Evolutionary conservation across 2,113 vertebrate species (phyloP).

Genomic region (Irena cyanogastra): DNA sequence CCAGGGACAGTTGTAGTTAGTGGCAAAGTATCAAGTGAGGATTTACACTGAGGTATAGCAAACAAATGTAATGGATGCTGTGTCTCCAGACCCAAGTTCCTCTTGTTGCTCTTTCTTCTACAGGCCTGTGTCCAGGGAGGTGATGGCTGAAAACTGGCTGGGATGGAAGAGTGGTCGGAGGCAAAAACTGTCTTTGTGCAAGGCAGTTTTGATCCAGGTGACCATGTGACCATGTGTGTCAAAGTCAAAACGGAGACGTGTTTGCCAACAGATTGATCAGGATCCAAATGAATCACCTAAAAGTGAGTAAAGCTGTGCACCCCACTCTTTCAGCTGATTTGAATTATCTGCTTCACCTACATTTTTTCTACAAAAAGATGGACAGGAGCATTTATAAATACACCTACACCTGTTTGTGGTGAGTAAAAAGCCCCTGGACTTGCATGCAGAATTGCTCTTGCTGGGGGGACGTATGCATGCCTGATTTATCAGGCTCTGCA

Average conservation of each 20-base stretch:
- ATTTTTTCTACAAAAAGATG: not conserved
- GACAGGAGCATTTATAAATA: not conserved
- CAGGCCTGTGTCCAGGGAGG: not conserved
- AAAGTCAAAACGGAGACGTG: not conserved
- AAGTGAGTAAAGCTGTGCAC: not conserved
- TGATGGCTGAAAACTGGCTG: not conserved
- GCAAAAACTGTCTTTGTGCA: not conserved
- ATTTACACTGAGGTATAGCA: accelerated
- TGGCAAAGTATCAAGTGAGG: not conserved
- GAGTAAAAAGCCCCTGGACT: conserved; percentile 53
- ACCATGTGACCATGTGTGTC: accelerated
- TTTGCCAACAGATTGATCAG: not conserved
- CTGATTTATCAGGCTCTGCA: not conserved
- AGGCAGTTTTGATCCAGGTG: not conserved
- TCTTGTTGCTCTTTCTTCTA: not conserved
- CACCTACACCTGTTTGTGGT: conserved; percentile 65
- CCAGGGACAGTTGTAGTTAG: not conserved
- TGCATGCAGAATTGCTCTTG: not conserved
- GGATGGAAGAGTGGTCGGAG: not conserved
- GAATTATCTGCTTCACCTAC: not conserved
- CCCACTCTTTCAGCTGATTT: not conserved
- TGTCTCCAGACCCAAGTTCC: not conserved
- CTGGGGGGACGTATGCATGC: not conserved
- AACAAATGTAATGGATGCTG: not conserved
- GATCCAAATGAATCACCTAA: not conserved